Base-by-base conservation (phyloP, 1,140 invertebrate species). In the Sipha flava region DNA sequence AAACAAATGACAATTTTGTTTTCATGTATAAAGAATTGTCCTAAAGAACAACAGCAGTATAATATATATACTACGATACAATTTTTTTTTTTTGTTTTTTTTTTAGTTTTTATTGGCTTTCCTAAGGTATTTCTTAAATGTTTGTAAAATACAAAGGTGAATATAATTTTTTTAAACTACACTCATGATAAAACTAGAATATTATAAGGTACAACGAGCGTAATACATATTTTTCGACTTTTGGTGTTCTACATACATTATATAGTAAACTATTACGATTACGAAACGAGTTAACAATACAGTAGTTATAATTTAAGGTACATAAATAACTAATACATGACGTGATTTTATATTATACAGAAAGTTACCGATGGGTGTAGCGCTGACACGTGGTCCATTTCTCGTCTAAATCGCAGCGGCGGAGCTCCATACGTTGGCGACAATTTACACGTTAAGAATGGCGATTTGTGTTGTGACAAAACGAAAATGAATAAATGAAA, bases 271-370 rank as follows among this genome's bases (percentile, higher is more conserved):
- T 40, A 40, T 21, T 66, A 66, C 2, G 62, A 66, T 66, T 66
- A 66, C n/a, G 37, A 43, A 14, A 66, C 18, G 43, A 66, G 14
- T 66, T 10, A 40, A 40, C 62, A 34, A 21, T 64, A 37, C 7
- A 40, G 10, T 66, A 66, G 5, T 47, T 70, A 18, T 6, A 4
- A 6, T 26, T 70, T n/a, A 29, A 70, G 14, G 23, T 45, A 29
- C n/a, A n/a, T n/a, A n/a, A n/a, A n/a, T n/a, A 70, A 47, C 66
- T 70, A 70, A 47, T 70, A 70, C 23, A 70, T 7, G 5, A 70
- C 43, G 43, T 29, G 23, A 45, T 45, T 21, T 68, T 2, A 47
- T 70, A 6, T 23, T 47, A 16, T 47, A 70, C 37, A 68, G 16
- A 68, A 68, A 29, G 26, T 70, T 47, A 66, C 66, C 43, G 23